Base-by-base conservation (phyloP, 2,888 invertebrate genomes). In the Halictus quadricinctus region DNA sequence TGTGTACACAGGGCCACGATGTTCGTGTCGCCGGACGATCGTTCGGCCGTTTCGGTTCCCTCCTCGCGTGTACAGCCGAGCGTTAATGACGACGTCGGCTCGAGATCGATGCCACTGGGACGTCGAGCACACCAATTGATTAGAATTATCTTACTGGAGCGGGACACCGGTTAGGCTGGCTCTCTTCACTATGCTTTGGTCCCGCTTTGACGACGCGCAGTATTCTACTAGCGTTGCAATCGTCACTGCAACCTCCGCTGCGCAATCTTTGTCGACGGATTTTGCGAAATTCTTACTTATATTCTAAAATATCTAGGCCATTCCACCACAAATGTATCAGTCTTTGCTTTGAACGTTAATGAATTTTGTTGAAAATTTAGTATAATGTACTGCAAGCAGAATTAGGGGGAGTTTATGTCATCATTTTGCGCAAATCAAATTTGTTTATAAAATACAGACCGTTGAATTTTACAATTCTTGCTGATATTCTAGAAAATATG, bases 1-100 rank as follows among this genome's bases (percentile, higher is more conserved):
- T 79, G 66, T 83, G 83, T 87, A 85, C 79, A 89, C 83, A 82
- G 60, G 58, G 43, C 58, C 72, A 25, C 25, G 70, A 77, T 60
- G 80, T 58, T 79, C 79, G 84, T 72, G 72, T 73, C 75, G 70
- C 76, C 79, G 80, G 43, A 66, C 81, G 76, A 83, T 76, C 72
- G 83, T 81, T 76, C 46, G 54, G 41, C 15, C 81, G 54, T 81
- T 76, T 74, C 80, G 58, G 58, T 25, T 58, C 36, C 50, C 50
- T 15, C 1, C 10, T 48, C 29, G 21, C 29, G 64, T 50, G 69
- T 48, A 36, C 48, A 13, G 46, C 43, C 58, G 46, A 66, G 21
- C 75, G 83, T 81, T 81, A 76, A 81, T 75, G 70, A 64, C 76
- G 75, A 50, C 75, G 72, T 72, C 29, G 72, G n/a, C 50, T 25